Conservation (phyloP, 2,797 vertebrate species). For the Oreonectes daqikongensis region DNA sequence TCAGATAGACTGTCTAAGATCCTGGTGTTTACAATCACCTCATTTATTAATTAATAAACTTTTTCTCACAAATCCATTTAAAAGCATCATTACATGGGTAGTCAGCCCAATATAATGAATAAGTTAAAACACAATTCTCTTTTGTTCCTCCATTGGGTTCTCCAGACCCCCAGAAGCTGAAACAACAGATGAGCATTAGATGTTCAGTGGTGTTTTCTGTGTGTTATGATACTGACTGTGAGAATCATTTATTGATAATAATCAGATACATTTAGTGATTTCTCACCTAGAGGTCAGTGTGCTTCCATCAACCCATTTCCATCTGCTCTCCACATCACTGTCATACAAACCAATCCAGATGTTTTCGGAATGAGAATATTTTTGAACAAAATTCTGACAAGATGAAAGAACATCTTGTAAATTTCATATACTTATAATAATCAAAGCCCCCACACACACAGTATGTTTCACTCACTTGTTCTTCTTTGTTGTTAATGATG, state of each 20-base stretch:
- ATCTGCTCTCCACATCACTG: background rate
- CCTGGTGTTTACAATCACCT: no score
- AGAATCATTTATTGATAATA: background rate
- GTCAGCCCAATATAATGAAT: background rate
- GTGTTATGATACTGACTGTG: constrained; percentile 4
- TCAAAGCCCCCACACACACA: no score
- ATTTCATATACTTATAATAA: no score
- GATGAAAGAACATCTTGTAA: no score
- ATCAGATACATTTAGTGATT: background rate
- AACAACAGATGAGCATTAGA: background rate
- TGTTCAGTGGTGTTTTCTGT: background rate
- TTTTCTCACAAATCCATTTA: constrained; percentile 18
- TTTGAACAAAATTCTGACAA: background rate
- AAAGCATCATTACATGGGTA: background rate
- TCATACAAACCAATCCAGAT: background rate
- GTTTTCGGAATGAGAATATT: background rate
- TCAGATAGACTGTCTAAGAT: no score
- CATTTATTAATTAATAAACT: no score
- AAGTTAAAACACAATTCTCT: background rate
- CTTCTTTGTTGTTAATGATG: no score
- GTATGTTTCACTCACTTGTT: no score
- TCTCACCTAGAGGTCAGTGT: background rate
- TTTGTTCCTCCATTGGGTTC: background rate
- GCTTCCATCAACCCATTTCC: constrained; percentile 3
- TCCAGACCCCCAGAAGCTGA: background rate